phyloP scores from a whole-genome alignment of 2,888 invertebrate genomes.

The Hirtodrosophila alboralis region DNA sequence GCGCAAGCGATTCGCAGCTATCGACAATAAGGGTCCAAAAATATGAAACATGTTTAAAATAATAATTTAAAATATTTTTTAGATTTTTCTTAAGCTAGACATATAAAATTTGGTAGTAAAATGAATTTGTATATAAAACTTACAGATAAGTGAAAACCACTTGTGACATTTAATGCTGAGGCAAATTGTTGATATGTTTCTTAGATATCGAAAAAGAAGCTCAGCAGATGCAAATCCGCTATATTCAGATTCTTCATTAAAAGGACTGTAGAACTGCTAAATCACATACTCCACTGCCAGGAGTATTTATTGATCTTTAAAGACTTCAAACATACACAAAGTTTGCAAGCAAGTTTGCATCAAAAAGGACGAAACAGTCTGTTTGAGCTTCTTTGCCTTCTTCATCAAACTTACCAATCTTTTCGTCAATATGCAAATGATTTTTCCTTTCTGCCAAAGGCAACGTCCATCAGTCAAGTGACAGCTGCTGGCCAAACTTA shows the following conservation, averaged over 20 bases:
- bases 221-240: too few relatives aligned
- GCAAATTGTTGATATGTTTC: too few relatives aligned
- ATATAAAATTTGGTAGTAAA: slow-evolving; percentile 1
- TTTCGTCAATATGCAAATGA: slow-evolving; percentile 28
- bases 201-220: too few relatives aligned
- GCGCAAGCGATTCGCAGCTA: slow-evolving; percentile 26
- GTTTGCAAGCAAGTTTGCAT: too few relatives aligned
- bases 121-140: neutral
- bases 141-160: neutral
- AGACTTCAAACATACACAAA: too few relatives aligned
- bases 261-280: too few relatives aligned
- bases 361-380: too few relatives aligned
- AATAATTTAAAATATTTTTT: neutral
- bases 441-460: slow-evolving; percentile 9
- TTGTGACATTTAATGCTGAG: neutral
- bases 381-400: too few relatives aligned
- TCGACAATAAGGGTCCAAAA: slow-evolving; percentile 9
- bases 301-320: too few relatives aligned
- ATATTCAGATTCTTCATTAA: too few relatives aligned
- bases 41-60: slow-evolving; percentile 15
- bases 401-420: too few relatives aligned
- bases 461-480: slow-evolving; percentile 41
- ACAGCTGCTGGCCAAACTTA: slow-evolving; percentile 42
- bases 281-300: too few relatives aligned
- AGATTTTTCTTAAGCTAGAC: neutral